Percentiles rank a stretch among this genome's conserved stretches.
Conservation (phyloP, 92 coral and sea anemone species). For the Zoanthus sansibaricus region DNA sequence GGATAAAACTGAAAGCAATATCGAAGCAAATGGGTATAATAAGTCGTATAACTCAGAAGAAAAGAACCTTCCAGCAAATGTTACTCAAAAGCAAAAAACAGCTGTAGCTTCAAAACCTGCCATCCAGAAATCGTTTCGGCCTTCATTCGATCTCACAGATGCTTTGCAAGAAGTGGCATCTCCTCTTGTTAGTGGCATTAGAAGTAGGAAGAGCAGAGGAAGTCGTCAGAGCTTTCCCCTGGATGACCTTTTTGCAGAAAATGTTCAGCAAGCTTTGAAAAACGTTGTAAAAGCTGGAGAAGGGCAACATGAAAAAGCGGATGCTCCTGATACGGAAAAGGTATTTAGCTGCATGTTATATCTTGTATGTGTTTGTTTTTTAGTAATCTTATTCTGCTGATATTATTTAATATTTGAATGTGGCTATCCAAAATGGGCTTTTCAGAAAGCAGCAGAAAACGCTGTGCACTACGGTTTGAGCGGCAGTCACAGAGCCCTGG, state of each 20-base stretch:
- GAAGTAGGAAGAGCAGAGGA: slow-evolving; percentile 76
- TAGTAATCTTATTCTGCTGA: too few species aligned
- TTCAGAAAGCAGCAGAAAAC: too few species aligned
- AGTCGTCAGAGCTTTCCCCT: slow-evolving; percentile 91
- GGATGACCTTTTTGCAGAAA: slow-evolving; percentile 88
- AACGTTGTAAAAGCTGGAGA: slow-evolving; percentile 66
- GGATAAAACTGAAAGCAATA: background rate
- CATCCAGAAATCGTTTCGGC: slow-evolving; percentile 68
- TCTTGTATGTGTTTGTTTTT: too few species aligned
- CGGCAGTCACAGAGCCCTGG: too few species aligned
- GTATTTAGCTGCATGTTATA: background rate
- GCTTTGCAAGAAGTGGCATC: slow-evolving; percentile 83
- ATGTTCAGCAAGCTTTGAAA: slow-evolving; percentile 76
- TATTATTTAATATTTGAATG: too few species aligned
- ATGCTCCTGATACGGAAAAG: slow-evolving; percentile 29
- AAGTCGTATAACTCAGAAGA: too few species aligned
- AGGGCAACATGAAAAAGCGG: background rate
- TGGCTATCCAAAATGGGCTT: too few species aligned
- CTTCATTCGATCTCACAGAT: slow-evolving; percentile 91
- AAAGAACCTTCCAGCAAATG: background rate
- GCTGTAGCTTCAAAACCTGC: slow-evolving; percentile 32
- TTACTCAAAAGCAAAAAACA: slow-evolving; percentile 48
- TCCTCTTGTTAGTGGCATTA: slow-evolving; percentile 65
- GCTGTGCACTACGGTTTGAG: too few species aligned
- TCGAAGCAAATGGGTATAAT: background rate